A percentile compares a stretch with the other conserved stretches of the same genome.
phyloP scores from a whole-genome alignment of 2,797 vertebrate species.

The Pagetopsis macropterus region DNA sequence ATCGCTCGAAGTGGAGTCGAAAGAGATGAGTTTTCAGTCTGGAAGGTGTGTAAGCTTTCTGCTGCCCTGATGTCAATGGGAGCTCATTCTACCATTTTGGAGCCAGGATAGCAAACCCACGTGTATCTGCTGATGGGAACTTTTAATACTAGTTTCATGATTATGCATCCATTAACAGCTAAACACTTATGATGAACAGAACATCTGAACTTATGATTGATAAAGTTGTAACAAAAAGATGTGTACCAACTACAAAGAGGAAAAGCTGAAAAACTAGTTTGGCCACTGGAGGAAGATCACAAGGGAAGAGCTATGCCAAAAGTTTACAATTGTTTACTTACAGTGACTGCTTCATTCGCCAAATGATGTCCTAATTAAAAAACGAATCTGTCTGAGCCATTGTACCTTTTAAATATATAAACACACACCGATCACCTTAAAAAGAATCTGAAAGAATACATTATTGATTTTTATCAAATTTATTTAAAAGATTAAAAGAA shows the following conservation, averaged over 20 bases:
- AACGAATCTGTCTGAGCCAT: not conserved
- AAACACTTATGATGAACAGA: not conserved
- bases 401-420: not conserved
- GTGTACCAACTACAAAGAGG: not conserved
- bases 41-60: too few relatives aligned
- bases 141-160: not conserved
- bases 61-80: too few relatives aligned
- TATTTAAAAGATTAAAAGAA: conserved; percentile 88
- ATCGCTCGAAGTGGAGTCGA: too few relatives aligned
- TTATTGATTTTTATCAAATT: conserved; percentile 73
- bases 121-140: too few relatives aligned
- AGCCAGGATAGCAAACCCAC: too few relatives aligned
- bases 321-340: not conserved
- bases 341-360: not conserved
- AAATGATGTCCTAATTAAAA: not conserved
- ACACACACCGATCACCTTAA: not conserved
- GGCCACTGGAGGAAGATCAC: not conserved
- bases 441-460: not conserved
- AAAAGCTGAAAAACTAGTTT: conserved; percentile 18
- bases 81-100: too few relatives aligned
- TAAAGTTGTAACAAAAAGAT: not conserved
- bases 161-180: not conserved
- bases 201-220: not conserved
- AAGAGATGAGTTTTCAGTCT: too few relatives aligned
- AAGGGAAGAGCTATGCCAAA: not conserved